A percentile compares a stretch with the other conserved stretches of the same genome.
Evolutionary conservation across 2,797 vertebrate species (phyloP).

Genomic region (Pseudochirops cupreus): DNA sequence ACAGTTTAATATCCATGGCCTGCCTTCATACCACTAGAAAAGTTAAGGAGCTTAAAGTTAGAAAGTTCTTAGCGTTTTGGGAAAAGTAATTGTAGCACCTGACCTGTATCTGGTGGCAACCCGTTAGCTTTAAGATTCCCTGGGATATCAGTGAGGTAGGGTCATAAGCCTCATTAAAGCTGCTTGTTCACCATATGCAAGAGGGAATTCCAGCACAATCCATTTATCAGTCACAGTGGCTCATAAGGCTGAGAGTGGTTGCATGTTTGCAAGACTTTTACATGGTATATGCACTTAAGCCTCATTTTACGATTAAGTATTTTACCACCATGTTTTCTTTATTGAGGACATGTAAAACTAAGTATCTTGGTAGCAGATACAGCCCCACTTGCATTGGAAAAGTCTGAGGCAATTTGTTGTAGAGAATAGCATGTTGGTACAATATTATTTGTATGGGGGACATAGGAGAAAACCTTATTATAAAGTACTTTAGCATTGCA

Average conservation of each 20-base stretch:
- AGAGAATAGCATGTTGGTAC: slow-evolving; percentile 29
- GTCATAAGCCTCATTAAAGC: slow-evolving; percentile 68
- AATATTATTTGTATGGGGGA: slow-evolving; percentile 9
- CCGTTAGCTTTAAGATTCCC: slow-evolving; percentile 31
- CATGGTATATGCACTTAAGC: slow-evolving; percentile 29
- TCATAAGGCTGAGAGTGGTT: slow-evolving; percentile 39
- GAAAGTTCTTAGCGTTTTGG: slow-evolving; percentile 34
- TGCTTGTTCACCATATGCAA: slow-evolving; percentile 61
- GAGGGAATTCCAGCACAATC: slow-evolving; percentile 65
- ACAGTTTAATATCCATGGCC: background rate
- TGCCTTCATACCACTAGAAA: slow-evolving; percentile 33
- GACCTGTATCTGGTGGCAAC: slow-evolving; percentile 46
- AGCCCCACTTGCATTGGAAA: slow-evolving; percentile 22
- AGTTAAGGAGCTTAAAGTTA: slow-evolving; percentile 52
- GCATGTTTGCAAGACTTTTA: slow-evolving; percentile 45
- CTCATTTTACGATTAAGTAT: background rate
- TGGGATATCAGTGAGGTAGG: slow-evolving; percentile 39
- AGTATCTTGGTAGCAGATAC: background rate
- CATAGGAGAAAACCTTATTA: background rate
- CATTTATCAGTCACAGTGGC: slow-evolving; percentile 63
- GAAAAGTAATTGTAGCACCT: slow-evolving; percentile 39
- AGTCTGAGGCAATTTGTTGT: slow-evolving; percentile 5
- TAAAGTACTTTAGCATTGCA: background rate
- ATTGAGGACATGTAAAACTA: slow-evolving; percentile 9
- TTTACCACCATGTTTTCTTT: slow-evolving; percentile 60